Evolutionary conservation across 2,797 vertebrate genomes (phyloP).

Genomic region (Mustela erminea): DNA sequence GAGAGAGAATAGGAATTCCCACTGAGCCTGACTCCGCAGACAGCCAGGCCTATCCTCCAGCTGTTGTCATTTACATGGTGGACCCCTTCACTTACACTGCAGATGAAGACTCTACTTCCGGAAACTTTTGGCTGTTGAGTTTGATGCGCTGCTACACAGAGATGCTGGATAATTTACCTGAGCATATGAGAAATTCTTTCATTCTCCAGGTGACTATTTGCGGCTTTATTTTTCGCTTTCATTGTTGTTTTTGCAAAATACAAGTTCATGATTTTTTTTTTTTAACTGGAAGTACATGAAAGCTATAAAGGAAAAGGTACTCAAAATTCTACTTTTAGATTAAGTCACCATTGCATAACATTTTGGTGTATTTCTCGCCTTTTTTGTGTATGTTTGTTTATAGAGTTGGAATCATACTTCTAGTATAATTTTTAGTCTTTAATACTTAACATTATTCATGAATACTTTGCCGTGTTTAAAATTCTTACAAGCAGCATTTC

Average conservation of each 20-base stretch:
- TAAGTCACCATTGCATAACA: neutral
- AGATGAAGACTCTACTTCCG: conserved; percentile 92
- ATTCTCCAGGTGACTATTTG: conserved; percentile 93
- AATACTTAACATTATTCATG: neutral
- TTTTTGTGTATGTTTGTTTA: conserved; percentile 17
- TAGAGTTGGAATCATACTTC: neutral
- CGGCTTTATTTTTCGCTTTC: conserved; percentile 1
- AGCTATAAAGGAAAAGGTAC: neutral
- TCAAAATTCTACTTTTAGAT: neutral
- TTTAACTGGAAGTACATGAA: neutral
- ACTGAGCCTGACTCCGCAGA: conserved; percentile 94
- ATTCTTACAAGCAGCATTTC: conserved; percentile 25
- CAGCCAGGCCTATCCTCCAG: conserved; percentile 93
- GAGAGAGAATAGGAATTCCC: conserved; percentile 96
- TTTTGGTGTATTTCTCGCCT: neutral
- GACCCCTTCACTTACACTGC: conserved; percentile 95
- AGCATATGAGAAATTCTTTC: conserved; percentile 94
- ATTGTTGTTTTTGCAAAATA: neutral
- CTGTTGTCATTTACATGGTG: conserved; percentile 97
- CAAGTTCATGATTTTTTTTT: neutral
- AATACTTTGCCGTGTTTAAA: neutral
- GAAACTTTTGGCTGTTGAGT: conserved; percentile 96
- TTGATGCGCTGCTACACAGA: conserved; percentile 97
- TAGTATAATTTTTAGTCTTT: neutral
- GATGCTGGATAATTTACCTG: conserved; percentile 95